Percentiles rank a stretch among this genome's conserved stretches.
Evolutionary conservation across 1,140 invertebrate species (phyloP).

Genomic region (Lepidotrigona ventralis): DNA sequence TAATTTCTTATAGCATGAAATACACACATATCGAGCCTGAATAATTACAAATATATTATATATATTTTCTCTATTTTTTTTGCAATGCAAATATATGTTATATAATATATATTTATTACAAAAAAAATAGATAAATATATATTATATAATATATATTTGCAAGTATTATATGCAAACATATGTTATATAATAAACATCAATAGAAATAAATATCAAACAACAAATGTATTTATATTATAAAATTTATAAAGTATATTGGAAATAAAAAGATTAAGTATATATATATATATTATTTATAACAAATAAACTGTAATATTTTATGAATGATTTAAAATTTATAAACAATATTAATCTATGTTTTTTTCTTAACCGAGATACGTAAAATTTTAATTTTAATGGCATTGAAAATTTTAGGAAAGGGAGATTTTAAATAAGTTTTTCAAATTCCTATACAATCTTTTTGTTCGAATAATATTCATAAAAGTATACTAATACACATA

Average conservation of each 20-base stretch:
- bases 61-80: slow-evolving; percentile 1
- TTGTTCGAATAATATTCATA: slow-evolving; percentile 15
- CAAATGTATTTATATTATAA: slow-evolving; percentile 3
- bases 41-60: not conserved
- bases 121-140: not conserved
- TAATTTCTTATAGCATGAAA: slow-evolving; percentile 12
- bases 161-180: not conserved
- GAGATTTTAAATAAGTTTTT: not conserved
- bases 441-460: not conserved
- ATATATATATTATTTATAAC: not conserved
- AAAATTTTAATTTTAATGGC: not conserved
- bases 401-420: not conserved
- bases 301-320: not conserved
- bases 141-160: not conserved
- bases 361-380: not conserved
- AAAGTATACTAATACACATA: slow-evolving; percentile 56
- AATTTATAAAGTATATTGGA: not conserved
- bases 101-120: not conserved
- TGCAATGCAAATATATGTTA: not conserved
- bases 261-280: slow-evolving; percentile 12
- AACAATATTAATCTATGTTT: not conserved
- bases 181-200: too few relatives aligned
- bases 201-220: too few relatives aligned
- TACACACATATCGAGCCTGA: not conserved
- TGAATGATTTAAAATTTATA: not conserved